Base-by-base conservation (phyloP, 2,888 invertebrate species). In the Mycalesis mineus region DNA sequence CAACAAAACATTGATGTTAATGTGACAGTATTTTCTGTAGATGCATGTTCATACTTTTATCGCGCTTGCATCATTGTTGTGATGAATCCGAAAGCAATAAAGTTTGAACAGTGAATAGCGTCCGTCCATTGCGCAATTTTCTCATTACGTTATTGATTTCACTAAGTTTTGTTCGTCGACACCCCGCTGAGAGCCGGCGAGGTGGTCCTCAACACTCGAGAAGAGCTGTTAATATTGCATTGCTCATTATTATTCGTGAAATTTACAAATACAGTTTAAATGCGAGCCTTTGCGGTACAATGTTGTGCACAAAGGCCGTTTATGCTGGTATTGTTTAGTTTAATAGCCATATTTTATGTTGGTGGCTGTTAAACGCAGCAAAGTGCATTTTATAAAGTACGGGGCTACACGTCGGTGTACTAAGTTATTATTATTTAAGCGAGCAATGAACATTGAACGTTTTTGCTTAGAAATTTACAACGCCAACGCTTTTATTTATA, bases 71-170 rank as follows among this genome's bases (percentile, higher is more conserved):
- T 65, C 69, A 69, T 71, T 68, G 73, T 75, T 73, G 62, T 66
- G 68, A 63, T 66, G 62, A 64, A 66, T 71, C 65, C 63, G 67
- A 69, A 68, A 72, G 70, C 66, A 69, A 64, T 68, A 62, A 64
- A 68, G 45, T 60, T 64, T 66, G 63, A 72, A 74, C 70, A 69
- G 67, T 75, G 78, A 78, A 76, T 77, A 77, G 75, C 65, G 58
- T 63, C 60, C 55, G 66, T 70, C 68, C 66, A 73, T 87, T 86
- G 82, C 81, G 86, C 80, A 86, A 86, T 83, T 82, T 74, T 73
- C 79, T 86, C 86, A 88, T 88, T 86, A 84, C 80, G 76, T 80
- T 85, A 86, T 87, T 84, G 85, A 85, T 86, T 87, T 85, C 85
- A 79, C 78, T 70, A 69, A 77, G 80, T 82, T 82, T 77, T 77